Conservation (phyloP, 2,113 vertebrate genomes). For the Pygoscelis adeliae region DNA sequence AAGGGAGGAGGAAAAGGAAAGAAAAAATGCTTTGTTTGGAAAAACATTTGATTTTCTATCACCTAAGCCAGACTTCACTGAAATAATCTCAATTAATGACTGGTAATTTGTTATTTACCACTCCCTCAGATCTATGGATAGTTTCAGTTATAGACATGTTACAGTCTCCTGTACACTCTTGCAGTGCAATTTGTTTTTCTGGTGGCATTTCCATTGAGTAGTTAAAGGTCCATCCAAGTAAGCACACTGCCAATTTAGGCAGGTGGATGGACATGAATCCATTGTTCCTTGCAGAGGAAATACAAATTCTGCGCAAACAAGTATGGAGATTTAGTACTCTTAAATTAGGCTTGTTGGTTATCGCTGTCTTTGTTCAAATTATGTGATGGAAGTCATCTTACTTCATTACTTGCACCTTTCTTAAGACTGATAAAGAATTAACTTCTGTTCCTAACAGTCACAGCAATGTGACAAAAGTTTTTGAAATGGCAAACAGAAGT, state of each 20-base stretch:
- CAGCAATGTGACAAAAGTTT: neutral
- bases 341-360: neutral
- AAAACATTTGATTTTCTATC: neutral
- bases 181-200: neutral
- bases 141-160: neutral
- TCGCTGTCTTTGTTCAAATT: neutral
- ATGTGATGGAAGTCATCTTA: neutral
- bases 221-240: neutral
- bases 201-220: neutral
- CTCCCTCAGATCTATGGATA: neutral
- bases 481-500: neutral
- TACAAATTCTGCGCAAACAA: neutral
- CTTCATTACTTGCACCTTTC: neutral
- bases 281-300: neutral
- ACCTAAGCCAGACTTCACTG: neutral
- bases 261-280: neutral
- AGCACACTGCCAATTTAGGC: neutral
- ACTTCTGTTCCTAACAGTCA: neutral
- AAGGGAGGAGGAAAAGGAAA: neutral
- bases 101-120: neutral
- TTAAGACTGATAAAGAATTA: neutral
- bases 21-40: neutral
- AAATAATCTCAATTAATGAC: neutral
- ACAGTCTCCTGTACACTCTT: neutral
- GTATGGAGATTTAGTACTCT: neutral